Evolutionary conservation across 2,888 invertebrate species (phyloP).

Genomic region (Volucella zonaria): DNA sequence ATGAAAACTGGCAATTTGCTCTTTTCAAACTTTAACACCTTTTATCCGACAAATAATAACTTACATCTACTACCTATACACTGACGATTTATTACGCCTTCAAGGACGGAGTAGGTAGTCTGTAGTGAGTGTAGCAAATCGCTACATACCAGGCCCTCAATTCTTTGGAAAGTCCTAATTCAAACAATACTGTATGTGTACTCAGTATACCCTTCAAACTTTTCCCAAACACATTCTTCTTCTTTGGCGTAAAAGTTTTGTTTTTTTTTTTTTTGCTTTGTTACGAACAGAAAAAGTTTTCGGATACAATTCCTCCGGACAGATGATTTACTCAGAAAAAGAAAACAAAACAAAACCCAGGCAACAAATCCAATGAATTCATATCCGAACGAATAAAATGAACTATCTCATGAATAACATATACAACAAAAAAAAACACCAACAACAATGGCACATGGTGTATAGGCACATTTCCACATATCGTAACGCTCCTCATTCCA

Average conservation of each 20-base stretch:
- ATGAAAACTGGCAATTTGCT: slow-evolving; percentile 46
- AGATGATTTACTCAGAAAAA: slow-evolving; percentile 59
- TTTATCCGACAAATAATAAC: slow-evolving; percentile 61
- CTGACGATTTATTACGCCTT: slow-evolving; percentile 37
- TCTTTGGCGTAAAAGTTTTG: slow-evolving; percentile 51
- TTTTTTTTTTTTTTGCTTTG: neutral
- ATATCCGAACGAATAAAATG: slow-evolving; percentile 64
- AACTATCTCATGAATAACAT: slow-evolving; percentile 69
- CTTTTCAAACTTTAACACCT: slow-evolving; percentile 57
- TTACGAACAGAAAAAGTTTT: slow-evolving; percentile 42
- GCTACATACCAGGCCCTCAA: slow-evolving; percentile 20
- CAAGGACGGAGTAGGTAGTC: neutral
- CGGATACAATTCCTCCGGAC: slow-evolving; percentile 39
- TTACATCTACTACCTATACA: slow-evolving; percentile 35
- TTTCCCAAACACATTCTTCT: slow-evolving; percentile 57
- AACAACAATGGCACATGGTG: slow-evolving; percentile 10
- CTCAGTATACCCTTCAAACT: slow-evolving; percentile 54
- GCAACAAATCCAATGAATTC: slow-evolving; percentile 48
- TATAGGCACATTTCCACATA: slow-evolving; percentile 39
- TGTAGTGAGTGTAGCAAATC: slow-evolving; percentile 10
- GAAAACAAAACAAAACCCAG: slow-evolving; percentile 22
- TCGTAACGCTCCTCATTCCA: neutral
- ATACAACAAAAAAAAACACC: slow-evolving; percentile 24
- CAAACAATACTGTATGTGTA: slow-evolving; percentile 39
- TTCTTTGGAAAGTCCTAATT: slow-evolving; percentile 49